These are phyloP conservation scores for Phenacoccus solenopsis DNA, from an alignment of 1,140 invertebrate genomes.

Conservation along the genomic window DNA sequence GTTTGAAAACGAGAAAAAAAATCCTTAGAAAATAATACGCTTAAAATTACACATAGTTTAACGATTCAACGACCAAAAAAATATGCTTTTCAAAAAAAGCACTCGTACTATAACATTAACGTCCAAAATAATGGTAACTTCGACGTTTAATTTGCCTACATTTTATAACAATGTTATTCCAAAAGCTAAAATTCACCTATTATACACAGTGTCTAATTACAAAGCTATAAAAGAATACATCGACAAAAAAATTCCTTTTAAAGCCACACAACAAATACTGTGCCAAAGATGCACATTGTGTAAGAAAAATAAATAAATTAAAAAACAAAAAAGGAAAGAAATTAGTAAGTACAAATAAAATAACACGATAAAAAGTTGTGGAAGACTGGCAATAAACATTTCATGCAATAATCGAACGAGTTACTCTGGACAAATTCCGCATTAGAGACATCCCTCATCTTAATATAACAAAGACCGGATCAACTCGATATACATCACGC, in stretches of 20 bases:
- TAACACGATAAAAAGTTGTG: slow-evolving; percentile 11
- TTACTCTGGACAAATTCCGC: background rate
- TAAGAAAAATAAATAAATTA: background rate
- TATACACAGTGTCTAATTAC: too few species aligned
- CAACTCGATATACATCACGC: too few species aligned
- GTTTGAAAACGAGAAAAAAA: background rate
- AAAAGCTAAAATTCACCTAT: too few species aligned
- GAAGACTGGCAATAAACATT: slow-evolving; percentile 10
- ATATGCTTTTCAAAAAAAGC: background rate
- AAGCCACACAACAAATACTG: background rate
- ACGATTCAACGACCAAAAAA: background rate
- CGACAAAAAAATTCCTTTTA: too few species aligned
- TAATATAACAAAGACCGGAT: too few species aligned
- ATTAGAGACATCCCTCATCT: background rate
- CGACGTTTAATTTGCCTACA: too few species aligned
- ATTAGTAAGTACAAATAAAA: background rate
- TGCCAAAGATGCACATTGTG: background rate
- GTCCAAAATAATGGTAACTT: too few species aligned
- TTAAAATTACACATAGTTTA: background rate
- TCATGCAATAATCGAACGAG: background rate
- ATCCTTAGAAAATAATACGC: background rate
- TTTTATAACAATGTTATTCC: too few species aligned
- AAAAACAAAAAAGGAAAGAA: background rate
- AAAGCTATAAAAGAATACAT: too few species aligned
- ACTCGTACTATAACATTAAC: too few species aligned